phyloP scores from a whole-genome alignment of 2,797 vertebrate genomes.

The Nasua narica region DNA sequence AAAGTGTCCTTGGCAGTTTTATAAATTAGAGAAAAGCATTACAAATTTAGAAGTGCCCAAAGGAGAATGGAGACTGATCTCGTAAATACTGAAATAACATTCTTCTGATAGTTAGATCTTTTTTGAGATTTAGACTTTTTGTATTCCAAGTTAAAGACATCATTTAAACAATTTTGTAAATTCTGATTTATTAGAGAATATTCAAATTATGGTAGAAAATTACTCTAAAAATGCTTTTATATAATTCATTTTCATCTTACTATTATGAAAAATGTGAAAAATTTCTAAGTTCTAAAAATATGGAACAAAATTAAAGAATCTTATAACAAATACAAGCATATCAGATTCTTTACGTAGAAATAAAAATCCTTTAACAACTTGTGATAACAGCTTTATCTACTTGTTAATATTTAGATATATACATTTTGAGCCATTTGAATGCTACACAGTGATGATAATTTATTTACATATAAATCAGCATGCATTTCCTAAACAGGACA shows the following conservation, averaged over 20 bases:
- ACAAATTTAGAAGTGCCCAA: background rate
- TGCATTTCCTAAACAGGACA: background rate
- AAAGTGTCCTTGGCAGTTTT: background rate
- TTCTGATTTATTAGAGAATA: background rate
- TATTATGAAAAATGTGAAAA: background rate
- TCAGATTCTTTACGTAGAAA: background rate
- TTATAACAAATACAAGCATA: background rate
- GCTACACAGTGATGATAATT: background rate
- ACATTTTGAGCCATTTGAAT: background rate
- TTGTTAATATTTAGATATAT: background rate
- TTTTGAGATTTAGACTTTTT: background rate
- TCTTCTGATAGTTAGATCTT: background rate
- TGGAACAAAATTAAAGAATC: background rate
- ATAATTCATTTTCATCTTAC: background rate
- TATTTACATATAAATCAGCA: background rate
- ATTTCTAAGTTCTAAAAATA: background rate
- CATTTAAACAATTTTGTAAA: background rate
- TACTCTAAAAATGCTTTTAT: background rate
- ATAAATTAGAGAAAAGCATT: background rate
- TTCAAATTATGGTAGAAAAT: background rate
- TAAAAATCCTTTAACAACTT: background rate
- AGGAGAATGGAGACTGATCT: background rate
- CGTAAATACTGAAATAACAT: background rate
- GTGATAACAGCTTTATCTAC: background rate
- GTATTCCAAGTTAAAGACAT: background rate